phyloP scores from a whole-genome alignment of 1,140 invertebrate species.

The Camponotus pennsylvanicus region DNA sequence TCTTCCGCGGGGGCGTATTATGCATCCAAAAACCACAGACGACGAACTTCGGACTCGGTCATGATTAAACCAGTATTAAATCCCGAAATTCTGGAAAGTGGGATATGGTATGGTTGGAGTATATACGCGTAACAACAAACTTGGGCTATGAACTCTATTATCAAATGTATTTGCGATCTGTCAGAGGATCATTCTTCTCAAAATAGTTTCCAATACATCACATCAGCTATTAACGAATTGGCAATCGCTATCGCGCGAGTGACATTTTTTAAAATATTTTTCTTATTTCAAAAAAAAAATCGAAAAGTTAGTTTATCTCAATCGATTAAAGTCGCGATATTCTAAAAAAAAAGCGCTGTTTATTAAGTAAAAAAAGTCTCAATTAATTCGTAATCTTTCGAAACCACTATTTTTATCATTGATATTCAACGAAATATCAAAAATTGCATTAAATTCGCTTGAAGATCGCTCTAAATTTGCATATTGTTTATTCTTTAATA shows the following conservation, averaged over 20 bases:
- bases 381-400: not conserved
- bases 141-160: constrained; percentile 50
- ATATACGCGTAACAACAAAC: constrained; percentile 43
- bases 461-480: not conserved
- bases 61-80: constrained; percentile 69
- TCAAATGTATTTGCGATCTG: constrained; percentile 52
- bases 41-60: constrained; percentile 58
- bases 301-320: not conserved
- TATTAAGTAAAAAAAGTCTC: not conserved
- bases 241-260: not conserved
- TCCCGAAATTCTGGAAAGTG: not conserved
- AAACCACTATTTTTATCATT: not conserved
- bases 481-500: not conserved
- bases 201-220: constrained; percentile 3
- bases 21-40: constrained; percentile 66
- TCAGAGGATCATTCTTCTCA: constrained; percentile 3
- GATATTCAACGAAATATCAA: constrained; percentile 27
- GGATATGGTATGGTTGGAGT: constrained; percentile 17
- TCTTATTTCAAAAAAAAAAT: not conserved
- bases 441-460: not conserved
- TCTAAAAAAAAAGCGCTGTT: not conserved
- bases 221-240: not conserved
- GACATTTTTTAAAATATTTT: not conserved
- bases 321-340: not conserved
- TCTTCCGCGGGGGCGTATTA: constrained; percentile 59